These are phyloP conservation scores for Chrysina gloriosa DNA, from an alignment of 2,888 invertebrate genomes.

Conservation along the genomic window DNA sequence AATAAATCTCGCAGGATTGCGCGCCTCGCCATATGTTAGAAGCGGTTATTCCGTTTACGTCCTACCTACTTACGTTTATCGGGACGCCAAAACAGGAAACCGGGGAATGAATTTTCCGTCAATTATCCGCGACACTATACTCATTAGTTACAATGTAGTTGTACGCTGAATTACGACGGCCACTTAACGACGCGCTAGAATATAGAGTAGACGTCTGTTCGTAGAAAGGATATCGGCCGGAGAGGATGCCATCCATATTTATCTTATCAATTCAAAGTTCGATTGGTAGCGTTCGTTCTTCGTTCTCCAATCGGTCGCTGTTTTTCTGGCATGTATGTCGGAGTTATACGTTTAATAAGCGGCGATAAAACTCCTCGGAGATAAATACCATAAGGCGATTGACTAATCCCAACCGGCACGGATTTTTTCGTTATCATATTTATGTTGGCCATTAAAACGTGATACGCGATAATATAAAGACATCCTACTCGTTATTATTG, in stretches of 20 bases:
- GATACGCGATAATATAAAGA: neutral
- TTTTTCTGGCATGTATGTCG: too few relatives aligned
- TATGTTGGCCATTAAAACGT: too few relatives aligned
- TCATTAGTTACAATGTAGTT: conserved; percentile 34
- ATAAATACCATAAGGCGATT: neutral
- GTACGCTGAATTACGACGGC: conserved; percentile 16
- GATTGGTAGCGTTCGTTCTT: conserved; percentile 18
- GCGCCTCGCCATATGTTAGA: conserved; percentile 1
- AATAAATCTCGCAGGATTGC: conserved; percentile 22
- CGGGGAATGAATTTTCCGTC: conserved; percentile 29
- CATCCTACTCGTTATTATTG: too few relatives aligned
- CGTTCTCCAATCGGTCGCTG: neutral
- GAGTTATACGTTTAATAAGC: conserved; percentile 9
- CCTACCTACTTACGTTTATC: conserved; percentile 38
- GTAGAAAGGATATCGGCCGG: neutral
- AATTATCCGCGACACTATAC: conserved; percentile 30
- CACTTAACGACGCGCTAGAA: conserved; percentile 14
- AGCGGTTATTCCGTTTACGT: conserved; percentile 35
- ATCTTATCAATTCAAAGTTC: conserved; percentile 44
- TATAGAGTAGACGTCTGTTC: conserved; percentile 21
- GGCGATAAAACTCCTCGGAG: conserved; percentile 1
- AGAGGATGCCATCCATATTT: conserved; percentile 42
- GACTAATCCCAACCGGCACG: too few relatives aligned
- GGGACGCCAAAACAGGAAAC: conserved; percentile 33
- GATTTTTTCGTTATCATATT: too few relatives aligned